Evolutionary conservation across 2,888 invertebrate species (phyloP).

Genomic region (Muschampia plurimacula): DNA sequence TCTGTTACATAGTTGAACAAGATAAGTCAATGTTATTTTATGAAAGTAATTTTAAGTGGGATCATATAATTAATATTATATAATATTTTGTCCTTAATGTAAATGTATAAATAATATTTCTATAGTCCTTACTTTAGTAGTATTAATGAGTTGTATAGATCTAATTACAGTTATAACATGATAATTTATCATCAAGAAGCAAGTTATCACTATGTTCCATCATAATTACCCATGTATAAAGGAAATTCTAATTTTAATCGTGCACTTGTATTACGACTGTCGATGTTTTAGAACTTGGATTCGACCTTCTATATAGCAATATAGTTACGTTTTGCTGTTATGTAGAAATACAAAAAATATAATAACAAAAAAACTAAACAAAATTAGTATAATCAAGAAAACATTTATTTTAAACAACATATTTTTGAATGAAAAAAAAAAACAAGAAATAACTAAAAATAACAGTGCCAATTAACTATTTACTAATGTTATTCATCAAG

Average conservation of each 20-base stretch:
- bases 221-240: slow-evolving; percentile 20
- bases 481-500: slow-evolving; percentile 57
- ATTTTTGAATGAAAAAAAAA: slow-evolving; percentile 67
- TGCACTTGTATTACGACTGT: slow-evolving; percentile 26
- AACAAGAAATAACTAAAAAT: slow-evolving; percentile 75
- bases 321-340: not conserved
- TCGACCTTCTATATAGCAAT: not conserved
- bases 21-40: no score
- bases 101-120: slow-evolving; percentile 34
- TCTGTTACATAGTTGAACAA: not conserved
- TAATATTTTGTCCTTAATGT: slow-evolving; percentile 33
- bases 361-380: slow-evolving; percentile 61
- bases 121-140: slow-evolving; percentile 31
- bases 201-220: slow-evolving; percentile 29
- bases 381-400: slow-evolving; percentile 71
- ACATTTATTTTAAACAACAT: slow-evolving; percentile 78
- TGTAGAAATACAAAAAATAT: slow-evolving; percentile 19
- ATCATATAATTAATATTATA: not conserved
- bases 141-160: slow-evolving; percentile 21
- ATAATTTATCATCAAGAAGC: slow-evolving; percentile 32
- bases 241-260: slow-evolving; percentile 20
- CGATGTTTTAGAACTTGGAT: slow-evolving; percentile 10
- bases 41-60: no score
- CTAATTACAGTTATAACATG: slow-evolving; percentile 27
- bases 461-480: slow-evolving; percentile 79